Evolutionary conservation across 1,140 invertebrate genomes (phyloP).

Genomic region (Cyrtorhinus lividipennis): DNA sequence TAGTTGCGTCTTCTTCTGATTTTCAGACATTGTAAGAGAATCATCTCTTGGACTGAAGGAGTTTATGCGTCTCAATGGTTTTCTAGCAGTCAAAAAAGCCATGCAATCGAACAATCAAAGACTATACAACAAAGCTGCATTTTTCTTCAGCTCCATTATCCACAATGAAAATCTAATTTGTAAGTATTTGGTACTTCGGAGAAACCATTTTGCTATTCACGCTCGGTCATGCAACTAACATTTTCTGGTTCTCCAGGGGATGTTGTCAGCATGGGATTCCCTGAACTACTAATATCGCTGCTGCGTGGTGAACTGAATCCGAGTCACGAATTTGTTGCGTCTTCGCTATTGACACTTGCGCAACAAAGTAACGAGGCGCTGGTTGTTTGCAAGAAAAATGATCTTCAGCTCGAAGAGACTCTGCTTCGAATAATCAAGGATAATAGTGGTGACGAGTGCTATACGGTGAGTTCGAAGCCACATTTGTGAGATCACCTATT

Average conservation of each 20-base stretch:
- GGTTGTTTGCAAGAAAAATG: background rate
- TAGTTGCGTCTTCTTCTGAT: background rate
- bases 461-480: conserved; percentile 1
- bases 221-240: too few species aligned
- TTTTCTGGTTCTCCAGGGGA: conserved; percentile 7
- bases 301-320: background rate
- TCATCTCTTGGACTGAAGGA: conserved; percentile 10
- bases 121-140: conserved; percentile 14
- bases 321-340: conserved; percentile 7
- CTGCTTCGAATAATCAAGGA: conserved; percentile 9
- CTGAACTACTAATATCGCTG: conserved; percentile 9
- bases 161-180: background rate
- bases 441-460: conserved; percentile 3
- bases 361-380: conserved; percentile 14
- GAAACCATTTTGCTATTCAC: too few species aligned
- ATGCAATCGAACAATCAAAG: conserved; percentile 13
- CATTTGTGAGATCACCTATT: too few species aligned
- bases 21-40: conserved; percentile 17
- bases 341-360: conserved; percentile 1
- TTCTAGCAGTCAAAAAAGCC: conserved; percentile 13
- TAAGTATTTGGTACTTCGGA: background rate
- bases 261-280: conserved; percentile 16
- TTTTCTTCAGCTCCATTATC: conserved; percentile 9
- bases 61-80: conserved; percentile 19
- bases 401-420: background rate